A percentile compares a stretch with the other conserved stretches of the same genome.
These are phyloP conservation scores for Gymnoscelis rufifasciata DNA, from an alignment of 2,888 invertebrate genomes.

Conservation along the genomic window DNA sequence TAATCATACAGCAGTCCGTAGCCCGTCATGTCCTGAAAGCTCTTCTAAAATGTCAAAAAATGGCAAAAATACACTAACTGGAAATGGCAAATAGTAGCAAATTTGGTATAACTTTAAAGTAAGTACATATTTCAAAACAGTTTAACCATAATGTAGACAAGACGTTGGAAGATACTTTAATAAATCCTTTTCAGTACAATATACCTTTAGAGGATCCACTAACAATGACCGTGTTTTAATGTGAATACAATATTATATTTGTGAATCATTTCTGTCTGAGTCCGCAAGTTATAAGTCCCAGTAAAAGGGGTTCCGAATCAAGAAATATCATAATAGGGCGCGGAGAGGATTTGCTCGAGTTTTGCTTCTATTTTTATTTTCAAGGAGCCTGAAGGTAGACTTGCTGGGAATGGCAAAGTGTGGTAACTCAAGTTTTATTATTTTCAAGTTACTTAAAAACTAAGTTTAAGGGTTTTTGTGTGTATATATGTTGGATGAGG, in stretches of 20 bases:
- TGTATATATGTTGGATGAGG: too few species aligned
- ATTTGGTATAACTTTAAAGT: too few species aligned
- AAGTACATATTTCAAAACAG: too few species aligned
- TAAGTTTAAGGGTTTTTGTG: too few species aligned
- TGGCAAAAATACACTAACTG: too few species aligned
- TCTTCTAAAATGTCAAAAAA: too few species aligned
- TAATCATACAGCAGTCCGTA: too few species aligned
- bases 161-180: neutral
- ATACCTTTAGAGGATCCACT: neutral
- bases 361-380: slow-evolving; percentile 69
- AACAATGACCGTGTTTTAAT: slow-evolving; percentile 4
- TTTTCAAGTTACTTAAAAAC: too few species aligned
- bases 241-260: slow-evolving; percentile 36
- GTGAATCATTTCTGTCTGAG: slow-evolving; percentile 35
- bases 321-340: slow-evolving; percentile 70
- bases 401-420: slow-evolving; percentile 2
- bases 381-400: slow-evolving; percentile 50
- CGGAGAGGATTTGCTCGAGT: slow-evolving; percentile 51
- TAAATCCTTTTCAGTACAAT: neutral
- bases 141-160: neutral
- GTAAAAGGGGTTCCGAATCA: slow-evolving; percentile 53
- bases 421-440: slow-evolving; percentile 10
- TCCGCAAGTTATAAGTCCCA: slow-evolving; percentile 29
- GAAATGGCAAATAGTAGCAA: too few species aligned
- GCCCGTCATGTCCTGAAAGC: too few species aligned